phyloP scores from a whole-genome alignment of 2,113 vertebrate species.

The Puffinus mauretanicus region DNA sequence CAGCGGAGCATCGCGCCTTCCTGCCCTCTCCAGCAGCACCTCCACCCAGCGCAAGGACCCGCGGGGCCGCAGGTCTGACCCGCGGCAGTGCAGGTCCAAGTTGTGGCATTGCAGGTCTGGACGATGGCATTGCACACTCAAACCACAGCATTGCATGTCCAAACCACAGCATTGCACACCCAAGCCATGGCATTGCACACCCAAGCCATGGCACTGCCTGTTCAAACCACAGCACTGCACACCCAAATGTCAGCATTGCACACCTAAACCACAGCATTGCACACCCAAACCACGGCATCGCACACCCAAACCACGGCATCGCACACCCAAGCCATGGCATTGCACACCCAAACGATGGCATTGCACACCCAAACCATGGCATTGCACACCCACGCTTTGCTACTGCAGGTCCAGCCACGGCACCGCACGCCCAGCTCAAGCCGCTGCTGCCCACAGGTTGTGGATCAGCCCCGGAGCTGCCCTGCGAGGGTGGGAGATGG shows the following conservation, averaged over 20 bases:
- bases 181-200: fast-evolving
- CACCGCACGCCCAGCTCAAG: background rate
- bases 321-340: fast-evolving
- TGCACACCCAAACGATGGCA: fast-evolving
- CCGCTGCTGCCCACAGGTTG: background rate
- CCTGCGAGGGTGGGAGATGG: background rate
- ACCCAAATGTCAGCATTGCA: background rate
- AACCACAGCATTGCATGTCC: fast-evolving
- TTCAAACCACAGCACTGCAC: fast-evolving
- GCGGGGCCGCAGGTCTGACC: fast-evolving
- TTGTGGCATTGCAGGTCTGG: background rate
- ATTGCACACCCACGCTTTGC: background rate
- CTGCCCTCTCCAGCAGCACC: background rate
- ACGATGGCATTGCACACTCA: background rate
- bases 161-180: background rate
- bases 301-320: fast-evolving
- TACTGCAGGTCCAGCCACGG: no score
- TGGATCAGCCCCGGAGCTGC: background rate
- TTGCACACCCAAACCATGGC: fast-evolving
- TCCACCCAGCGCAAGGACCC: background rate
- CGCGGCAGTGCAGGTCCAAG: background rate
- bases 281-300: fast-evolving
- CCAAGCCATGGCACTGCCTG: fast-evolving
- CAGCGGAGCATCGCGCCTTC: fast-evolving
- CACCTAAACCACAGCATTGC: background rate